Evolutionary conservation across 2,113 vertebrate species (phyloP), one percentile per base, ranked within the genome.

Genomic region (Vimba vimba): DNA sequence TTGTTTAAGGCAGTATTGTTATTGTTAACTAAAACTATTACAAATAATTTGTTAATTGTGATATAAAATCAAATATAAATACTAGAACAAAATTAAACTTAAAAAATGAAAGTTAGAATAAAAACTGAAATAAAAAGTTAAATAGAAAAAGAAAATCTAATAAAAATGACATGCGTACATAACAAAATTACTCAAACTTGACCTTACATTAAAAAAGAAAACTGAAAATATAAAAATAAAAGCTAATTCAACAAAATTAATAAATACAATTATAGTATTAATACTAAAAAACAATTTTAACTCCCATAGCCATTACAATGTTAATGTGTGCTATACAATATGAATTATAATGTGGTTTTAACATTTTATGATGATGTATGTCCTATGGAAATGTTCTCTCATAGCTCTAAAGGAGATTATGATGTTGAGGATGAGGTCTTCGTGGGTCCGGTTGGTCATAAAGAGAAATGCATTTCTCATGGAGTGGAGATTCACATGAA

Each of bases 341-440:
- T 6, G 6, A 66, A 66, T 66, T 66, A 66, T 17, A 66, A 66
- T 66, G 27, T 68, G 6, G 3, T 33, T 64, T 60, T 4, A 19
- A 68, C 33, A 9, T 36, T 33, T 68, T 36, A 68, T 66, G 64
- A 33, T 68, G 3, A 36, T 50, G 3, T 47, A 17, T 47, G n/a
- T 47, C 13, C 36, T 21, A 15, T 30, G 25, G 33, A 55, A 55
- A 52, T 77, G 7, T 55, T 55, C 17, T 77, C 27, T 77, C 4
- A 52, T 82, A 96, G 95, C 90, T 92, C 89, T 4, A 93, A 86
- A 68, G 94, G 92, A 66, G 79, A 73, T 23, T 96, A 94, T 47
- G 93, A 94, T 76, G 94, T 95, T 55, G 97, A 97, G 19, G 96
- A 97, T 0, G 98, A 99, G 86, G 97, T 99, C 39, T 99, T 99